Evolutionary conservation across 2,113 vertebrate species (phyloP), one percentile per base, ranked within the genome.

Genomic region (Mionectes macconnelli): DNA sequence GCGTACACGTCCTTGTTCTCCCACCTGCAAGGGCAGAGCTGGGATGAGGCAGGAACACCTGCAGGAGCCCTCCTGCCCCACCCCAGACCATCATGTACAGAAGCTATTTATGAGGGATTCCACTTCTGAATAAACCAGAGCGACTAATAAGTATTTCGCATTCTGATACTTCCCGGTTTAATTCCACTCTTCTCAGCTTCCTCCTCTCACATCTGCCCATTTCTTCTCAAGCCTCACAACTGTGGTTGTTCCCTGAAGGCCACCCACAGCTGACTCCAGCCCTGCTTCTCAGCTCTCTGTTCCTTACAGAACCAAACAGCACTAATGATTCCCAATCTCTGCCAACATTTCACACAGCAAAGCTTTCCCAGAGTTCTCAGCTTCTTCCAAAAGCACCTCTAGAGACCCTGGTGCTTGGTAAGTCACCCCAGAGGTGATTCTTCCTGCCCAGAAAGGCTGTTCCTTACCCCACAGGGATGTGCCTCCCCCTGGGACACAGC

Each of bases 1-100:
- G 99, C 99, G 1, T 99, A 99, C 91, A 99, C 97, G 4, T 99
- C 98, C 96, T 99, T 99, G 94, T 99, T 99, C 97, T 99, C 99
- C 99, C 99, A 99, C 25, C 99, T 99, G 93, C 18, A 7, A 14
- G 70, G 60, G 2, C 8, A 52, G 24, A n/a, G 4, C 57, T 10
- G 23, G 56, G 23, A 10, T 18, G 14, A 37, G 57, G 22, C 8
- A 25, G 37, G 33, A 16, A 8, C 3, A 3, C 2, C 4, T 5
- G 12, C 30, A 56, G 17, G 45, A 76, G 28, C 16, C 17, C 78
- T 31, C 7, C 0, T 4, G 12, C 12, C 45, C 49, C 35, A 8
- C 3, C 15, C 28, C 1, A 1, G 17, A 8, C 28, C 1, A 0
- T 11, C 4, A 20, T 68, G 37, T 4, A 12, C 3, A 6, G 56